Percentiles rank a stretch among this genome's conserved stretches.
phyloP scores from a whole-genome alignment of 2,888 invertebrate species.

The Eilema caniola region DNA sequence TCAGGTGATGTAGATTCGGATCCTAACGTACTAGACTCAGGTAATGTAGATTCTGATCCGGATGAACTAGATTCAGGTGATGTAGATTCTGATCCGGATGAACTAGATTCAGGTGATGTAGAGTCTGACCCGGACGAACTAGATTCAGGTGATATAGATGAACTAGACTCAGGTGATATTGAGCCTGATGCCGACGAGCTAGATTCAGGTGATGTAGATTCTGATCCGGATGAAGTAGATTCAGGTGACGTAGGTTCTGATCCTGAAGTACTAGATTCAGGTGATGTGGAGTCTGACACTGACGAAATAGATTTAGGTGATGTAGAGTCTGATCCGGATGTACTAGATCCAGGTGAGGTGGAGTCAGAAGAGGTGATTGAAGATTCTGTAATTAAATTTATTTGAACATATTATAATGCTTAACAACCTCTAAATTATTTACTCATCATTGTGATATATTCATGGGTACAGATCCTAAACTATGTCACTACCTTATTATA shows the following conservation, averaged over 20 bases:
- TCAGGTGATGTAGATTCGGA: no score
- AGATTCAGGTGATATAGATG: not conserved
- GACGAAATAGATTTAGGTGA: not conserved
- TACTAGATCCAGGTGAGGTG: not conserved
- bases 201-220: not conserved
- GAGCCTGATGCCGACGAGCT: not conserved
- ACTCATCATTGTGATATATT: not conserved
- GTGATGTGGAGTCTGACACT: not conserved
- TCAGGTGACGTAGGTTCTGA: not conserved
- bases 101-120: conserved; percentile 1
- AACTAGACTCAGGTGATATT: not conserved
- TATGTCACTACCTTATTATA: not conserved
- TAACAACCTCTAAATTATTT: no score
- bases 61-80: no score
- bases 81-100: no score
- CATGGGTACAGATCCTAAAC: not conserved
- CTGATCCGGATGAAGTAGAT: no score
- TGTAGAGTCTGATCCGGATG: not conserved
- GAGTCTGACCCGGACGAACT: not conserved
- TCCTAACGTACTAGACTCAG: no score
- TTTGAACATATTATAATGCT: not conserved
- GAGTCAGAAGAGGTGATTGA: conserved; percentile 1
- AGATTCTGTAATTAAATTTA: not conserved
- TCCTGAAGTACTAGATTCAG: no score
- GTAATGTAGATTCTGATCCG: no score